Evolutionary conservation across 1,140 invertebrate species (phyloP).

Genomic region (Bicyclus anynana): DNA sequence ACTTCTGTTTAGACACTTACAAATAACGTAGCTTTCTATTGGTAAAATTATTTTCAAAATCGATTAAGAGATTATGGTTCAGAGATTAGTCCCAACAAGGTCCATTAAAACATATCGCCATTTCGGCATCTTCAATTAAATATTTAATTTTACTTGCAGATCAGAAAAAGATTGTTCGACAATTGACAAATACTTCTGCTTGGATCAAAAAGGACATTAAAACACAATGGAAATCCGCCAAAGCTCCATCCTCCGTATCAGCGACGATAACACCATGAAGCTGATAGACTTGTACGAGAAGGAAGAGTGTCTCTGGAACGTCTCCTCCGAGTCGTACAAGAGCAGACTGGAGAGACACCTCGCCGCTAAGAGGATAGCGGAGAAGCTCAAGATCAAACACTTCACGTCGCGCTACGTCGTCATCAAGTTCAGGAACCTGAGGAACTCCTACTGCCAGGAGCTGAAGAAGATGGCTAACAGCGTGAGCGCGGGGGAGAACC

Average conservation of each 20-base stretch:
- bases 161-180: no score
- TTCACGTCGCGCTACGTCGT: constrained; percentile 43
- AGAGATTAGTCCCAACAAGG: no score
- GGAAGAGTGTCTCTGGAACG: constrained; percentile 56
- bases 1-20: no score
- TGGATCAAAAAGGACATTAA: no score
- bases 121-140: no score
- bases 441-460: constrained; percentile 55
- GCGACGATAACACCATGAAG: constrained; percentile 40
- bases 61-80: no score
- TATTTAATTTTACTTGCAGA: no score
- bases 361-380: constrained; percentile 37
- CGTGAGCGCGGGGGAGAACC: not conserved
- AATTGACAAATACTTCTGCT: no score
- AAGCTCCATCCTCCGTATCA: constrained; percentile 36
- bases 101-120: no score
- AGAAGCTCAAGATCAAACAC: constrained; percentile 36
- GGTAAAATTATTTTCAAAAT: no score
- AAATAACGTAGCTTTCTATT: no score
- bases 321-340: constrained; percentile 35
- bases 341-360: constrained; percentile 32
- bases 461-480: constrained; percentile 45
- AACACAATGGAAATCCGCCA: not conserved
- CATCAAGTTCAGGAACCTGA: constrained; percentile 57
- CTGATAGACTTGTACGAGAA: constrained; percentile 43